A percentile compares a stretch with the other conserved stretches of the same genome.
phyloP scores from a whole-genome alignment of 2,797 vertebrate genomes.

The Malurus splendens region DNA sequence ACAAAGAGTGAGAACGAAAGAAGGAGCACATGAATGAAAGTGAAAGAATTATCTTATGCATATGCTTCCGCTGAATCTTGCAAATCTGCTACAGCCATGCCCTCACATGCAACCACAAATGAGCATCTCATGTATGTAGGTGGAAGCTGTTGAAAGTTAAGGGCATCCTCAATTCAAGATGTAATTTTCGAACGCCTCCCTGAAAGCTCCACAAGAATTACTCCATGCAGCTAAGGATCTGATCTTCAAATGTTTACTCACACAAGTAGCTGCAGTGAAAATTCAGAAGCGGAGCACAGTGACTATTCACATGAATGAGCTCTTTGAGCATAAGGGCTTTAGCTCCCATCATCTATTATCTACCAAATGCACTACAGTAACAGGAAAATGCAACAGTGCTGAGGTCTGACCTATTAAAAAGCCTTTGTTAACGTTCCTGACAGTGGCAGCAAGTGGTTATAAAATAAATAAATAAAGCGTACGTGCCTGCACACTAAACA shows the following conservation, averaged over 20 bases:
- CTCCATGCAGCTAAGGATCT: neutral
- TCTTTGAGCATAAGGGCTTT: neutral
- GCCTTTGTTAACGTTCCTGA: neutral
- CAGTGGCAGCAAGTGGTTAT: neutral
- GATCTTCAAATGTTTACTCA: slow-evolving; percentile 11
- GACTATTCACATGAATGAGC: neutral
- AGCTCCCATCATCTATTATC: neutral
- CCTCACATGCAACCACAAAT: slow-evolving; percentile 27
- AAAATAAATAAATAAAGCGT: neutral
- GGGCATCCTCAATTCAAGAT: slow-evolving; percentile 15
- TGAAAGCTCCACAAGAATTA: neutral
- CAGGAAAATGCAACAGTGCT: neutral
- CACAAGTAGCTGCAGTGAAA: neutral
- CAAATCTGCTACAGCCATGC: slow-evolving; percentile 35
- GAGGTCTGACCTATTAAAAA: slow-evolving; percentile 25
- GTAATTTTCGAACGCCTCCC: neutral
- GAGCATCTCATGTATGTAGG: slow-evolving; percentile 26
- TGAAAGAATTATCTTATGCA: neutral
- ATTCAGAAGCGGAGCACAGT: neutral
- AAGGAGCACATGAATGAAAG: slow-evolving; percentile 25
- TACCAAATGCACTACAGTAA: neutral
- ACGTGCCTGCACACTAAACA: neutral
- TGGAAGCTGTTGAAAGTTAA: slow-evolving; percentile 44
- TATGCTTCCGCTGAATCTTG: neutral
- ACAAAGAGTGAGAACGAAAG: slow-evolving; percentile 26